phyloP scores from a whole-genome alignment of 2,113 vertebrate species.

The Sinocyclocheilus rhinocerous region DNA sequence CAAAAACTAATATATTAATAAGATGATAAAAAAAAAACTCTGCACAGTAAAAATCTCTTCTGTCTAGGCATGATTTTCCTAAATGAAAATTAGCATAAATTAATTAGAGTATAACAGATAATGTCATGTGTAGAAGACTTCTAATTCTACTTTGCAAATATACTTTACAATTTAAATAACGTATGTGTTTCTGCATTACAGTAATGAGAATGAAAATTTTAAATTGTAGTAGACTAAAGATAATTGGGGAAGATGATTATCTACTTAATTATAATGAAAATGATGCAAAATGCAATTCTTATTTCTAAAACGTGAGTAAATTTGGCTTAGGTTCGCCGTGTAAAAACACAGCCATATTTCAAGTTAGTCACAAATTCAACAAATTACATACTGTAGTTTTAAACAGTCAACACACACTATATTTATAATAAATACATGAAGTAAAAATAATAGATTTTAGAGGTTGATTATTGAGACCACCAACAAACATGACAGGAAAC shows the following conservation, averaged over 20 bases:
- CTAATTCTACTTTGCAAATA: background rate
- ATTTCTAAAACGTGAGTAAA: background rate
- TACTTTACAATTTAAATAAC: background rate
- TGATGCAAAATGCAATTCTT: too few species aligned
- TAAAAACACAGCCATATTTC: background rate
- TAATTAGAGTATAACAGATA: background rate
- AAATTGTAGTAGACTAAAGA: background rate
- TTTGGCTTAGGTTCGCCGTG: background rate
- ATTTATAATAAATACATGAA: background rate
- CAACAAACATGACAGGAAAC: conserved; percentile 10
- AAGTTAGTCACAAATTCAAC: background rate
- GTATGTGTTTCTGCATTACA: background rate
- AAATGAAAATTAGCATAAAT: background rate
- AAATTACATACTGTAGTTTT: background rate
- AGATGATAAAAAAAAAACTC: too few species aligned
- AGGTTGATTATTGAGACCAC: background rate
- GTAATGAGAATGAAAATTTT: background rate
- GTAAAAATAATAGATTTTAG: background rate
- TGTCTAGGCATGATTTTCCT: background rate
- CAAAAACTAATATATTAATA: too few species aligned
- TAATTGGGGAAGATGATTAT: background rate
- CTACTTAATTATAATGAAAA: background rate
- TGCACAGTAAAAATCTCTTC: background rate
- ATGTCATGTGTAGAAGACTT: background rate
- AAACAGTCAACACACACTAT: background rate